phyloP scores from a whole-genome alignment of 2,113 vertebrate species.

The Mesoclemmys tuberculata region DNA sequence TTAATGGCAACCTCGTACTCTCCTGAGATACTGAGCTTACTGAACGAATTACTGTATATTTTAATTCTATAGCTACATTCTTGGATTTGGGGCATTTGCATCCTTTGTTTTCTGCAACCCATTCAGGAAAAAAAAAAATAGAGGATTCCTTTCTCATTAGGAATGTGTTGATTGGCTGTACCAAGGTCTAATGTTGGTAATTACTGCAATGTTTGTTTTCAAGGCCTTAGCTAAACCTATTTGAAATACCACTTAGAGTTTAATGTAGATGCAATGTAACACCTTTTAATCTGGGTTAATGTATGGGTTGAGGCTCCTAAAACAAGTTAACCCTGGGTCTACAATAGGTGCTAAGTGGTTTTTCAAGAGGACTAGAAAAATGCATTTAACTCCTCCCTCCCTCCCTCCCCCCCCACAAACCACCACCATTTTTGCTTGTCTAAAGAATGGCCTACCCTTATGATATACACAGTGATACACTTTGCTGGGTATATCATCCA shows the following conservation, averaged over 20 bases:
- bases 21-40: neutral
- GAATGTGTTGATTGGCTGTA: neutral
- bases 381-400: neutral
- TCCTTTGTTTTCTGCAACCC: neutral
- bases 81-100: neutral
- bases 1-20: neutral
- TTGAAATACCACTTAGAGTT: neutral
- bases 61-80: neutral
- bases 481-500: too few relatives aligned
- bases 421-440: neutral
- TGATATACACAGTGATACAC: neutral
- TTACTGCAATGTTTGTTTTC: neutral
- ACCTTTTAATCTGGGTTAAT: neutral
- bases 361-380: neutral
- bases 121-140: too few relatives aligned
- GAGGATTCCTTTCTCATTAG: neutral
- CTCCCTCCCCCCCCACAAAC: too few relatives aligned
- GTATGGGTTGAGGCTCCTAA: neutral
- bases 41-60: neutral
- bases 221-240: neutral
- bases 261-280: neutral
- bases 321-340: neutral
- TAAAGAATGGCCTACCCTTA: neutral
- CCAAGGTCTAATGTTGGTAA: neutral
- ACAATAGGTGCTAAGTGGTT: neutral